A percentile compares a stretch with the other conserved stretches of the same genome.
phyloP scores from a whole-genome alignment of 2,797 vertebrate genomes.

The Neosalanx taihuensis region DNA sequence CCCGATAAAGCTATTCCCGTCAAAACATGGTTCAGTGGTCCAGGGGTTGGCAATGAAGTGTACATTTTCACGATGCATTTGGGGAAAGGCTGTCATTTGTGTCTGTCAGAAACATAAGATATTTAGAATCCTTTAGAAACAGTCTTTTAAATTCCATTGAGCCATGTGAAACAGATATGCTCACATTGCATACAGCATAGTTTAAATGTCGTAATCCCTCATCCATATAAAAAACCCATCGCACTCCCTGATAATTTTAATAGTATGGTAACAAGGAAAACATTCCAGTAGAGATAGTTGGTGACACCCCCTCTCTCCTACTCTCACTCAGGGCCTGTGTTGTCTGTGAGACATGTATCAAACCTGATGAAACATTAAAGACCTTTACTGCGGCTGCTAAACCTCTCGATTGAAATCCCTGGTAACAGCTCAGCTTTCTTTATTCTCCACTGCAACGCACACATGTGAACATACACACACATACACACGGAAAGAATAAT shows the following conservation, averaged over 20 bases:
- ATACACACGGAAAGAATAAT: constrained; percentile 79
- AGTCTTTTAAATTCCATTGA: constrained; percentile 78
- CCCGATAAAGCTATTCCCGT: background rate
- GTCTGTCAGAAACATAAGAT: background rate
- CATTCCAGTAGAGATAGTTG: constrained; percentile 85
- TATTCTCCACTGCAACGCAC: constrained; percentile 58
- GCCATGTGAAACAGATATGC: constrained; percentile 54
- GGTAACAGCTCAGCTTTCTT: constrained; percentile 84
- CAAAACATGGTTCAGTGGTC: background rate
- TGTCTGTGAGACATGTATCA: constrained; percentile 75
- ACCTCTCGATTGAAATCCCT: constrained; percentile 85
- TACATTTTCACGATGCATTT: too few species aligned
- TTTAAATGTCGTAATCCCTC: constrained; percentile 60
- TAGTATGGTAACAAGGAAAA: constrained; percentile 74
- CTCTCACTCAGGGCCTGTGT: constrained; percentile 80
- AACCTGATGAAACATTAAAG: constrained; percentile 92
- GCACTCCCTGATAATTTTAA: constrained; percentile 81
- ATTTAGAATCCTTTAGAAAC: constrained; percentile 47
- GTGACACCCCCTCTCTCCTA: constrained; percentile 74
- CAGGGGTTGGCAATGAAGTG: too few species aligned
- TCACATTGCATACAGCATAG: background rate
- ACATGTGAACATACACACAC: background rate
- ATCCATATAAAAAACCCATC: constrained; percentile 73
- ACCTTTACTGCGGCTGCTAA: constrained; percentile 83
- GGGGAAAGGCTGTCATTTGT: too few species aligned